A percentile compares a stretch with the other conserved stretches of the same genome.
Evolutionary conservation across 2,888 invertebrate genomes (phyloP).

Genomic region (Baccha elongata): DNA sequence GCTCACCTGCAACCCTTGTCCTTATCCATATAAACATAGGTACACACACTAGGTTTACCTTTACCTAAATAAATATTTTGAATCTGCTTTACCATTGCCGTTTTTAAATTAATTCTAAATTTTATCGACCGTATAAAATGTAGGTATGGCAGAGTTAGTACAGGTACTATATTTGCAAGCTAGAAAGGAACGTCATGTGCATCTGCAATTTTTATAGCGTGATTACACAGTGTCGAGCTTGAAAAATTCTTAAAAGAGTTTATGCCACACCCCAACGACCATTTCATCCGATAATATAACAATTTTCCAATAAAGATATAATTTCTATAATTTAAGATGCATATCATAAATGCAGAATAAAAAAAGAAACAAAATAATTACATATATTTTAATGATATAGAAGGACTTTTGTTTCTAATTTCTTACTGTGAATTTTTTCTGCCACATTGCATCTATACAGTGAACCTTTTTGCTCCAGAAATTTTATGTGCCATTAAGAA

Average conservation of each 20-base stretch:
- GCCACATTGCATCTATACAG: neutral
- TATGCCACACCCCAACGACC: slow-evolving; percentile 25
- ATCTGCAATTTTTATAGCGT: neutral
- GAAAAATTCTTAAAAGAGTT: slow-evolving; percentile 24
- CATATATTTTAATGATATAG: slow-evolving; percentile 45
- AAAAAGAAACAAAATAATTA: slow-evolving; percentile 40
- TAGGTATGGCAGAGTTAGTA: neutral
- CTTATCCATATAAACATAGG: neutral
- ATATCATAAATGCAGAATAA: slow-evolving; percentile 58
- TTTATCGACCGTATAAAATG: slow-evolving; percentile 37
- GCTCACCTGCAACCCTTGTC: slow-evolving; percentile 28
- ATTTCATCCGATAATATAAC: slow-evolving; percentile 43
- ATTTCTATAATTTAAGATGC: slow-evolving; percentile 64
- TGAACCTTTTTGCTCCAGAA: slow-evolving; percentile 13
- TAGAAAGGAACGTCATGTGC: neutral
- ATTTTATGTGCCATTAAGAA: slow-evolving; percentile 15
- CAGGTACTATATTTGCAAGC: neutral
- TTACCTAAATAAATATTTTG: slow-evolving; percentile 39
- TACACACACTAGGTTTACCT: slow-evolving; percentile 2
- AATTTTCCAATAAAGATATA: slow-evolving; percentile 68
- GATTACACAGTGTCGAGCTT: slow-evolving; percentile 33
- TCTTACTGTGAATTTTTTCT: neutral
- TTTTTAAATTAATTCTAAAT: slow-evolving; percentile 45
- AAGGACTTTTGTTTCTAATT: slow-evolving; percentile 2
- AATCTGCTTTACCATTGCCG: slow-evolving; percentile 18